A percentile compares a stretch with the other conserved stretches of the same genome.
phyloP scores from a whole-genome alignment of 2,113 vertebrate genomes.

The Cacatua alba region DNA sequence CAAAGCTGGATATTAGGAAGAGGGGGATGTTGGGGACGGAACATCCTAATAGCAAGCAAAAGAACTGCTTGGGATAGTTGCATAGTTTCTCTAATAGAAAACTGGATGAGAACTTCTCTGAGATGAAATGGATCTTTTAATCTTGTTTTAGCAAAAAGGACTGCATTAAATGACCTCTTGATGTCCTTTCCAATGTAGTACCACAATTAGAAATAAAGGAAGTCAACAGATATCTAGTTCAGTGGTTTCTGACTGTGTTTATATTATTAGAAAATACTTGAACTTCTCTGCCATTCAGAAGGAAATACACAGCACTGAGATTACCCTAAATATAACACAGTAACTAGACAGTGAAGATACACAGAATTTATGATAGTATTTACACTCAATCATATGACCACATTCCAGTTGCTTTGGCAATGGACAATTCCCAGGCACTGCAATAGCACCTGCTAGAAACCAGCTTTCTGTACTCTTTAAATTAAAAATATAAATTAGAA shows the following conservation, averaged over 20 bases:
- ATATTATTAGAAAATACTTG: background rate
- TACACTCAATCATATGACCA: background rate
- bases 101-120: background rate
- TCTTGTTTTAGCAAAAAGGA: background rate
- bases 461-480: background rate
- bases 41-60: background rate
- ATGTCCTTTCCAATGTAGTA: background rate
- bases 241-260: constrained; percentile 14
- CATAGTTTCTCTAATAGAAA: background rate
- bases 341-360: constrained; percentile 24
- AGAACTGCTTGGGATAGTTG: background rate
- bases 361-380: constrained; percentile 4
- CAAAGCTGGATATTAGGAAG: background rate
- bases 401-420: constrained; percentile 23
- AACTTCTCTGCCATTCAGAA: constrained; percentile 47
- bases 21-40: background rate
- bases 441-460: constrained; percentile 24
- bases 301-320: constrained; percentile 26
- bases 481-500: constrained; percentile 4
- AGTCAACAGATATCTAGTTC: background rate
- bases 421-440: constrained; percentile 21
- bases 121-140: background rate
- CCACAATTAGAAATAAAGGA: background rate
- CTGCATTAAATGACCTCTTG: background rate
- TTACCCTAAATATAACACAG: constrained; percentile 16